Conservation (phyloP, 2,113 vertebrate genomes). For the Phylloscopus whistleri region DNA sequence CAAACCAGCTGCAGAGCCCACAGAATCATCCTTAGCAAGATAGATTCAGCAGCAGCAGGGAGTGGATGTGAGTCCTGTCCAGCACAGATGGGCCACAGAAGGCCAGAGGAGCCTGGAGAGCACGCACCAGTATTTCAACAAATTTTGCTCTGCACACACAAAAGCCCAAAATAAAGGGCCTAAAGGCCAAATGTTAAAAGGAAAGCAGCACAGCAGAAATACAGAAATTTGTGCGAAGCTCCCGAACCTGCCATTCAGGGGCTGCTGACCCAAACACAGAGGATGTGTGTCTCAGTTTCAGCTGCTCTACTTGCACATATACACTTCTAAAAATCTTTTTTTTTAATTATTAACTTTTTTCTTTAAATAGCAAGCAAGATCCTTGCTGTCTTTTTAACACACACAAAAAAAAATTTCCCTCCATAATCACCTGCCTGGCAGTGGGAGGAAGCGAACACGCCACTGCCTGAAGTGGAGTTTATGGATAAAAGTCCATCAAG, state of each 20-base stretch:
- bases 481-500: neutral
- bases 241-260: neutral
- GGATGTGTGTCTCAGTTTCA: fast-evolving
- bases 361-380: neutral
- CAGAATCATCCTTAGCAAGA: constrained; percentile 29
- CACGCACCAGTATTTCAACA: neutral
- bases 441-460: fast-evolving
- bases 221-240: fast-evolving
- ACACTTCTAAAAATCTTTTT: neutral
- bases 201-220: neutral
- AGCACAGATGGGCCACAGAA: neutral
- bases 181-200: neutral
- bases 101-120: neutral
- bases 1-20: constrained; percentile 45
- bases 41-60: neutral
- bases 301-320: neutral
- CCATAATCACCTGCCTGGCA: neutral
- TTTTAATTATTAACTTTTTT: neutral
- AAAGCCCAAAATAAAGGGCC: neutral
- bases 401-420: neutral
- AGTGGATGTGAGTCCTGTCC: neutral
- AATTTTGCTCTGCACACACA: neutral
- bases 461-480: neutral
- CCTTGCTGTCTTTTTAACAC: neutral
- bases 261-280: neutral